Base-by-base conservation (phyloP, 1,140 invertebrate species). In the Amphibalanus amphitrite region DNA sequence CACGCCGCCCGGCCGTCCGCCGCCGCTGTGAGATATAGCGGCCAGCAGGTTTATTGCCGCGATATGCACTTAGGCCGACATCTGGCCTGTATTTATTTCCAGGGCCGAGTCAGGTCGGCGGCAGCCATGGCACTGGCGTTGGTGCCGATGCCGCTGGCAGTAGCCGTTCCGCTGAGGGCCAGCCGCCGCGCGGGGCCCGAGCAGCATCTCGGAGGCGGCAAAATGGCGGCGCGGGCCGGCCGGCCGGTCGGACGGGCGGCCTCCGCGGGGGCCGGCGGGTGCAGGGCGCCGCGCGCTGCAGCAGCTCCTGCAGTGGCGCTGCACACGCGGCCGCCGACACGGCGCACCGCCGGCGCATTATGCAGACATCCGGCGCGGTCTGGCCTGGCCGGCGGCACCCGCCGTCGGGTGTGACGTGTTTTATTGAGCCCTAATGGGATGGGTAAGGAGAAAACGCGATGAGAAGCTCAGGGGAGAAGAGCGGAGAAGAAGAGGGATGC, bases 141-240 rank as follows among this genome's bases (percentile, higher is more conserved):
- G n/a, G n/a, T n/a, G 13, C n/a, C 47, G 47, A 8, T 13, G 13
- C 47, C 47, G 13, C 13, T 20, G 47, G 6, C 47, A 20, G n/a
- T n/a, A n/a, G 47, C 47, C 33, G 33, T 59, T 1, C n/a, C 17
- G 6, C 47, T 59, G 47, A 59, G 23, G 47, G 47, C 6, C 47
- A 20, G 33, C 33, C 33, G 33, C 33, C 4, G 33, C n/a, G n/a
- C n/a, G n/a, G n/a, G n/a, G n/a, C n/a, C 33, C 47, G 47, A 59
- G 47, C 13, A 8, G 13, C 10, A 20, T 23, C 47, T 13, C 13
- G 6, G 13, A 20, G 47, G 13, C 1, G 47, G 47, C 47, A 59
- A 59, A 59, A 59, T 59, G 47, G 47, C 47, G 47, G 47, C 47
- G n/a, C n/a, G n/a, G n/a, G n/a, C n/a, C n/a, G n/a, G n/a, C n/a